These are phyloP conservation scores for Paraescarpia echinospica DNA, from an alignment of 1,140 invertebrate genomes.

Conservation along the genomic window DNA sequence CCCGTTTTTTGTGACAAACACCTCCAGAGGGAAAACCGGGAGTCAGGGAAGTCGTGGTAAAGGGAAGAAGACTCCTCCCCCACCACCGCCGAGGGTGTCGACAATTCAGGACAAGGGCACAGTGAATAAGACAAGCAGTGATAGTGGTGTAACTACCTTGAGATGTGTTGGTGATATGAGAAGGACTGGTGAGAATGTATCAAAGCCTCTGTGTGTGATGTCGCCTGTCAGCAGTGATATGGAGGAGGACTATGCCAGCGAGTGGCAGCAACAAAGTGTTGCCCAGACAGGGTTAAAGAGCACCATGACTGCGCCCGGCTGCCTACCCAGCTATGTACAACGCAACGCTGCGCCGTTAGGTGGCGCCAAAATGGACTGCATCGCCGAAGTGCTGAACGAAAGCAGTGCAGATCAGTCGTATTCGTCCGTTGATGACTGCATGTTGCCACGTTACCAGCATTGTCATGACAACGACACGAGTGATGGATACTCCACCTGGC, in stretches of 20 bases:
- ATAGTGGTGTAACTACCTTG: neutral
- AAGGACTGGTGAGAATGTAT: neutral
- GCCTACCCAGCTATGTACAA: neutral
- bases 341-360: too few relatives aligned
- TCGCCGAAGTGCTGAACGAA: neutral
- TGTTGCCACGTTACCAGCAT: neutral
- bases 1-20: neutral
- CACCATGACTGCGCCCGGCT: neutral
- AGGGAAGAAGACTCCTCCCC: conserved; percentile 12
- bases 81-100: neutral
- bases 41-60: neutral
- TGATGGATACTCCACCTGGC: conserved; percentile 10
- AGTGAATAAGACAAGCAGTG: neutral
- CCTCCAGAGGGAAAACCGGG: neutral
- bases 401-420: neutral
- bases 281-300: neutral
- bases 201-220: neutral
- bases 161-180: neutral
- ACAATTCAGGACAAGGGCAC: conserved; percentile 4
- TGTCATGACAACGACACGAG: neutral
- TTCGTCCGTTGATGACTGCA: neutral
- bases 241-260: conserved; percentile 12
- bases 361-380: conserved; percentile 9
- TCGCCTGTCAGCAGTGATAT: neutral
- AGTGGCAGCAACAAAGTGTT: neutral